Base-by-base conservation (phyloP, 2,888 invertebrate species). In the Pedicia rivosa region DNA sequence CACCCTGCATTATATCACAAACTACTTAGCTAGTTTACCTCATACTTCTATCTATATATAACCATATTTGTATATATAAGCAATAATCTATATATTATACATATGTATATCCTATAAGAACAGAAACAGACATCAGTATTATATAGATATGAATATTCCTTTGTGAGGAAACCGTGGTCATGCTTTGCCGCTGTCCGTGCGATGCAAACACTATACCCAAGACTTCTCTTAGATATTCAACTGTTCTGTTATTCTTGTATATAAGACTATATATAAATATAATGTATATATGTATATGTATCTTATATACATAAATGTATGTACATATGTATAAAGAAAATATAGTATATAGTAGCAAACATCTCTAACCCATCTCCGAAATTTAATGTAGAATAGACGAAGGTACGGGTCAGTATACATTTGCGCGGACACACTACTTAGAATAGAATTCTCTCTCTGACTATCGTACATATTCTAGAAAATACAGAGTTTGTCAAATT, bases 81-180 rank as follows among this genome's bases (percentile, higher is more conserved):
- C n/a, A n/a, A n/a, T n/a, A n/a, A n/a, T n/a, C n/a, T n/a, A n/a
- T n/a, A n/a, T n/a, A n/a, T n/a, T n/a, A n/a, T n/a, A n/a, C n/a
- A n/a, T n/a, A n/a, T n/a, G n/a, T n/a, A n/a, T n/a, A n/a, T n/a
- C n/a, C n/a, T n/a, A n/a, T n/a, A n/a, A n/a, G n/a, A n/a, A n/a
- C n/a, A n/a, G n/a, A n/a, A n/a, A n/a, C n/a, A n/a, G n/a, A n/a
- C n/a, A 6, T 20, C 8, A 20, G 20, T 20, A 6, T 20, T 20
- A 5, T 20, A 20, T 6, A 20, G 20, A 6, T 20, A 6, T 6
- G 20, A 27, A 27, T 27, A 27, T 27, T 27, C 27, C 27, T 27
- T 27, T 35, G 26, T 35, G 15, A 35, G 35, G 26, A 35, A 35
- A 35, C 26, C 35, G 35, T 35, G 35, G 35, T 35, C 26, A 35